phyloP scores from a whole-genome alignment of 37 sponge, comb jelly and placozoan species.

The Ephydatia muelleri region DNA sequence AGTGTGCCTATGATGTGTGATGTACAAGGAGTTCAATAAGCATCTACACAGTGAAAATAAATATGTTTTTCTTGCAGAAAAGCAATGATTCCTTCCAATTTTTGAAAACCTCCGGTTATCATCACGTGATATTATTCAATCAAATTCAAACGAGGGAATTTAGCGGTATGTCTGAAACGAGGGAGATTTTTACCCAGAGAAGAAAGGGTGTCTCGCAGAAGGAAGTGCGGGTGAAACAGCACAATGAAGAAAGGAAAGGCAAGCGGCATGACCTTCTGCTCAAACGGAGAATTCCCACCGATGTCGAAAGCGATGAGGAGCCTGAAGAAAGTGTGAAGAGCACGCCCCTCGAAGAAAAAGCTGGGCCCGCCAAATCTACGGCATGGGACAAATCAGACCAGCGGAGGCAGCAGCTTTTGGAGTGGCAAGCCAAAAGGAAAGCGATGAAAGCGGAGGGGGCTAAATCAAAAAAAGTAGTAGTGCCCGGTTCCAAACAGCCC shows the following conservation, averaged over 20 bases:
- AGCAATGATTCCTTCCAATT: too few species aligned
- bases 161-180: background rate
- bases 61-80: too few species aligned
- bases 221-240: background rate
- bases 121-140: background rate
- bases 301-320: background rate
- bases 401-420: background rate
- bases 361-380: background rate
- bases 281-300: background rate
- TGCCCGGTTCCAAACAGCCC: background rate
- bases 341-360: background rate
- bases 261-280: background rate
- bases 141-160: background rate
- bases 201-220: background rate
- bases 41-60: too few species aligned
- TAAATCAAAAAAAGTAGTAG: background rate
- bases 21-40: too few species aligned
- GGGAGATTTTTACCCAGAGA: background rate
- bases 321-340: background rate
- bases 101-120: too few species aligned
- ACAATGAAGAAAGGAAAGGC: background rate
- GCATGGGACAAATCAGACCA: background rate
- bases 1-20: too few species aligned
- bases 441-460: background rate
- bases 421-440: background rate